Conservation (phyloP, 1,140 invertebrate genomes). For the Epicauta chinensis region DNA sequence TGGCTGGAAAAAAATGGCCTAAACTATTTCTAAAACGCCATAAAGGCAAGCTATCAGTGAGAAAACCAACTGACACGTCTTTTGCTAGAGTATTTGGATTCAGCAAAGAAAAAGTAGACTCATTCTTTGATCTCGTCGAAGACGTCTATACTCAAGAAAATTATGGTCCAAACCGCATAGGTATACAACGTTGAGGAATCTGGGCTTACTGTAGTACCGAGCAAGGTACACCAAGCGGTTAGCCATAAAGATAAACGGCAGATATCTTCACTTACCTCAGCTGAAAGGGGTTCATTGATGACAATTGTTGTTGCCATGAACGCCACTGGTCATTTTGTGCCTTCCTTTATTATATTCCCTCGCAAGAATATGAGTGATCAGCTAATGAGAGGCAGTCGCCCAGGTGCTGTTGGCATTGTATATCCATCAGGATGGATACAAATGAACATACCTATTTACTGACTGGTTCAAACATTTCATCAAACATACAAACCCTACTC, state of each 20-base stretch:
- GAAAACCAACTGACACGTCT: slow-evolving; percentile 35
- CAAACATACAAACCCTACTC: too few species aligned
- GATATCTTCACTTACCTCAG: slow-evolving; percentile 31
- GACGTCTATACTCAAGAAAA: slow-evolving; percentile 25
- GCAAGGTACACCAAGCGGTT: slow-evolving; percentile 31
- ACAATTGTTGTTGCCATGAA: slow-evolving; percentile 34
- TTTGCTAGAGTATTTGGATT: slow-evolving; percentile 32
- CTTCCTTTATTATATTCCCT: slow-evolving; percentile 39
- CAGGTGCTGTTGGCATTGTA: slow-evolving; percentile 33
- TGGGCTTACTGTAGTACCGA: slow-evolving; percentile 33
- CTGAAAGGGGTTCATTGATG: slow-evolving; percentile 33
- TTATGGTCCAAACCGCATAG: slow-evolving; percentile 31
- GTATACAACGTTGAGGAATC: slow-evolving; percentile 40
- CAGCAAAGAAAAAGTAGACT: slow-evolving; percentile 31
- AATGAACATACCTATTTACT: too few species aligned
- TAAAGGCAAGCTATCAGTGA: slow-evolving; percentile 29
- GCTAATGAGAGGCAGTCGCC: slow-evolving; percentile 36
- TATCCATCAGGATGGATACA: slow-evolving; percentile 34
- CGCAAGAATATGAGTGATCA: slow-evolving; percentile 33
- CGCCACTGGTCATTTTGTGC: slow-evolving; percentile 35
- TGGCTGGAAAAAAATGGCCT: too few species aligned
- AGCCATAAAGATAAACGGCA: slow-evolving; percentile 32
- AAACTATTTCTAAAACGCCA: slow-evolving; percentile 23
- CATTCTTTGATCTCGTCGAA: slow-evolving; percentile 36
- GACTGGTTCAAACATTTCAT: too few species aligned